Evolutionary conservation across 2,113 vertebrate genomes (phyloP).

Genomic region (Alouatta palliata): DNA sequence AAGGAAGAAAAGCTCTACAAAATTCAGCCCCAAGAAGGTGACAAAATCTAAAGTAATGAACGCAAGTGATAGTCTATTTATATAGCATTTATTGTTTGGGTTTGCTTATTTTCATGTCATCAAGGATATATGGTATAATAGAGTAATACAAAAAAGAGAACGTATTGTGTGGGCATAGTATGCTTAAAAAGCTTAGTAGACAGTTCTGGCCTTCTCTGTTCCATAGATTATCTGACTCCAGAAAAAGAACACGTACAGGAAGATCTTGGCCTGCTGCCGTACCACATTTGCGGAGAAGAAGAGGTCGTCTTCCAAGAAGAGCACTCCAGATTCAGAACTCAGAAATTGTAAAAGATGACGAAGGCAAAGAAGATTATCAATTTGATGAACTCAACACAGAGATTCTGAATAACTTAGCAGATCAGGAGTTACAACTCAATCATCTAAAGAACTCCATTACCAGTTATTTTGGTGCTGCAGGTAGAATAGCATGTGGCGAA

Average conservation of each 20-base stretch:
- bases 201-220: slow-evolving; percentile 22
- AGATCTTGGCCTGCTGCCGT: slow-evolving; percentile 90
- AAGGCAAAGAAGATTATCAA: slow-evolving; percentile 88
- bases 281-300: slow-evolving; percentile 89
- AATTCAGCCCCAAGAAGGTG: neutral
- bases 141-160: neutral
- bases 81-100: slow-evolving; percentile 39
- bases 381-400: slow-evolving; percentile 93
- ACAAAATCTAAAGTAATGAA: neutral
- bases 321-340: slow-evolving; percentile 92
- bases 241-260: slow-evolving; percentile 91
- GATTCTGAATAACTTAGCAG: slow-evolving; percentile 94
- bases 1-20: slow-evolving; percentile 44
- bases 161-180: neutral
- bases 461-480: slow-evolving; percentile 98
- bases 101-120: slow-evolving; percentile 41
- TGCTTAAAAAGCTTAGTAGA: neutral
- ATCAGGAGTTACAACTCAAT: slow-evolving; percentile 95
- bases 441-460: slow-evolving; percentile 98
- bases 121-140: neutral
- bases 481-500: slow-evolving; percentile 97
- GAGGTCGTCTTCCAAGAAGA: slow-evolving; percentile 93
- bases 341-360: slow-evolving; percentile 90
- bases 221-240: slow-evolving; percentile 88
- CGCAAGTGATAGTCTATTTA: slow-evolving; percentile 7